Conservation (phyloP, 2,797 vertebrate genomes). For the Hemitrygon akajei region DNA sequence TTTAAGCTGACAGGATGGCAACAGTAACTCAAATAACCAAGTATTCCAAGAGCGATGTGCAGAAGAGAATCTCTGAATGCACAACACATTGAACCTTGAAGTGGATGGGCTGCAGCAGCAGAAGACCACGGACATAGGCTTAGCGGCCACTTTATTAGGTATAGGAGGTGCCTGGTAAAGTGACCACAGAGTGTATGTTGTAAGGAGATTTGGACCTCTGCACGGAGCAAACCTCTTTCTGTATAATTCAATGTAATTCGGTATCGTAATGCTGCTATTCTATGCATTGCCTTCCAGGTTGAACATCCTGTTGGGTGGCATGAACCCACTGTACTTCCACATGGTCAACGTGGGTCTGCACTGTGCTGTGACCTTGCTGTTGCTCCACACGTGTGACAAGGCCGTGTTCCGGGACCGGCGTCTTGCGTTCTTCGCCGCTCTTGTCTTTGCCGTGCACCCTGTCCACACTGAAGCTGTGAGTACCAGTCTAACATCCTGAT, state of each 20-base stretch:
- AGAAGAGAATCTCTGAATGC: no score
- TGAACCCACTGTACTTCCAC: conserved; percentile 85
- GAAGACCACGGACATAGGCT: no score
- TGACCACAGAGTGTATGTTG: no score
- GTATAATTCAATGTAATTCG: not conserved
- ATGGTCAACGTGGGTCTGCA: conserved; percentile 79
- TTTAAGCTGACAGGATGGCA: no score
- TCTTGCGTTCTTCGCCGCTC: conserved; percentile 72
- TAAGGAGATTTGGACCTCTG: not conserved
- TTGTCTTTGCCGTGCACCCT: conserved; percentile 87
- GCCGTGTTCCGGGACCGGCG: conserved; percentile 69
- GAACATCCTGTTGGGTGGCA: conserved; percentile 77
- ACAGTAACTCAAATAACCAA: no score
- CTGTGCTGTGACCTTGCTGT: conserved; percentile 72
- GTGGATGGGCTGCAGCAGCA: no score
- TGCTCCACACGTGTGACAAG: conserved; percentile 77
- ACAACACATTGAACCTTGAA: no score
- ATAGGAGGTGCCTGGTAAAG: no score
- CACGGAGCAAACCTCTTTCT: not conserved
- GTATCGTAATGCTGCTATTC: no score
- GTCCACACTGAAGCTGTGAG: conserved; percentile 94
- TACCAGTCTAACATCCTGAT: conserved; percentile 41
- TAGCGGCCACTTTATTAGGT: no score
- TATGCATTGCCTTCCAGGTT: conserved; percentile 58
- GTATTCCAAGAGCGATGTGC: no score